These are phyloP conservation scores for Ciona savignyi DNA, from an alignment of 23 tunicate genomes.

Conservation along the genomic window DNA sequence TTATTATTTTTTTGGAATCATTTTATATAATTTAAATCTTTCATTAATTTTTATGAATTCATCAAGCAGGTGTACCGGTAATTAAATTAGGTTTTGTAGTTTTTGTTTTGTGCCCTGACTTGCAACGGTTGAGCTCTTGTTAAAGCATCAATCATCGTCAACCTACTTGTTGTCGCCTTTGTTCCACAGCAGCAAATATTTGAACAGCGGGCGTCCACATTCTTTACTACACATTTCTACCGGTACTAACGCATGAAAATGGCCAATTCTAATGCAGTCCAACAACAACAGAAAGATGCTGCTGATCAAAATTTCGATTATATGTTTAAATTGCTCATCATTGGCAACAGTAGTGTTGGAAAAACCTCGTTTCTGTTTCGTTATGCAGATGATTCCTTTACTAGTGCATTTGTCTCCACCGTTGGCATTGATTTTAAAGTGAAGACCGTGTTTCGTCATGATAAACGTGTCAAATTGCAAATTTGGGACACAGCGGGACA, in stretches of 20 bases:
- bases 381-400: constrained; percentile 92
- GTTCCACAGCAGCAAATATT: not conserved
- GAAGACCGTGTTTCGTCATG: constrained; percentile 77
- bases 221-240: too few species aligned
- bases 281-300: constrained; percentile 65
- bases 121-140: not conserved
- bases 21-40: too few species aligned
- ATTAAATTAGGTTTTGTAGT: too few species aligned
- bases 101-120: too few species aligned
- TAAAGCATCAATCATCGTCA: not conserved
- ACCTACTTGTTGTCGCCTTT: not conserved
- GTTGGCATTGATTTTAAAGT: constrained; percentile 99
- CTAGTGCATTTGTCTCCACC: constrained; percentile 97
- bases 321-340: constrained; percentile 92
- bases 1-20: too few species aligned
- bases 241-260: constrained; percentile 2
- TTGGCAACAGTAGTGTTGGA: constrained; percentile 98
- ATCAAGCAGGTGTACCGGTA: too few species aligned
- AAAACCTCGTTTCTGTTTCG: constrained; percentile 96
- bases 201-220: not conserved
- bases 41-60: too few species aligned
- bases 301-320: constrained; percentile 96
- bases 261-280: constrained; percentile 48
- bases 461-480: constrained; percentile 85
- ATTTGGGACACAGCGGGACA: constrained; percentile 99